These are phyloP conservation scores for Cyprinodon diabolis DNA, from an alignment of 2,797 vertebrate genomes.

Conservation along the genomic window DNA sequence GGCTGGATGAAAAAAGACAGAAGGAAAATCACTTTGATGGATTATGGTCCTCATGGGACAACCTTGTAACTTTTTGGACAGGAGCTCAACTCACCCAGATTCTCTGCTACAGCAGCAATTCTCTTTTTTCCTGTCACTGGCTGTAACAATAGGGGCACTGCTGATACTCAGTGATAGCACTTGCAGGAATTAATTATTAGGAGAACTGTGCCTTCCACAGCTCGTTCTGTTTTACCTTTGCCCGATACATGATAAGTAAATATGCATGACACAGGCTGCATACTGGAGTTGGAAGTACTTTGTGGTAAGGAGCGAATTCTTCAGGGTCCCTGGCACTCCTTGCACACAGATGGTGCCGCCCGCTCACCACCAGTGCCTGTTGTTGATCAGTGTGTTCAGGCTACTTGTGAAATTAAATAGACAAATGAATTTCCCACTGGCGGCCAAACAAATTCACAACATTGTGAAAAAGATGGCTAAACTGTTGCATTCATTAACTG, in stretches of 20 bases:
- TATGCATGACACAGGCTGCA: constrained; percentile 60
- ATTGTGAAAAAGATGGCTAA: constrained; percentile 59
- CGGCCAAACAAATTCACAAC: constrained; percentile 67
- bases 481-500: constrained; percentile 42
- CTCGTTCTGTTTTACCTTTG: constrained; percentile 68
- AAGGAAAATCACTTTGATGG: constrained; percentile 84
- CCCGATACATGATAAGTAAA: constrained; percentile 76
- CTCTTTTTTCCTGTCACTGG: constrained; percentile 47
- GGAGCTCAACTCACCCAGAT: constrained; percentile 68
- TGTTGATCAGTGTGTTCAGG: constrained; percentile 70
- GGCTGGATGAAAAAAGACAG: constrained; percentile 45
- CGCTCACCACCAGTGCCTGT: constrained; percentile 62
- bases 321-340: constrained; percentile 62
- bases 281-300: constrained; percentile 64
- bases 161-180: constrained; percentile 77
- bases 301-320: constrained; percentile 72
- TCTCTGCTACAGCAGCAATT: constrained; percentile 53
- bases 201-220: constrained; percentile 62
- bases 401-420: constrained; percentile 78
- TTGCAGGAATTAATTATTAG: constrained; percentile 79
- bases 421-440: constrained; percentile 74
- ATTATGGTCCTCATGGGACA: constrained; percentile 82
- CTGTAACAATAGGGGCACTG: constrained; percentile 59
- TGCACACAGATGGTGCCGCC: constrained; percentile 76
- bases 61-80: constrained; percentile 86